phyloP scores from a whole-genome alignment of 2,113 vertebrate genomes.

The Halichoeres trimaculatus region DNA sequence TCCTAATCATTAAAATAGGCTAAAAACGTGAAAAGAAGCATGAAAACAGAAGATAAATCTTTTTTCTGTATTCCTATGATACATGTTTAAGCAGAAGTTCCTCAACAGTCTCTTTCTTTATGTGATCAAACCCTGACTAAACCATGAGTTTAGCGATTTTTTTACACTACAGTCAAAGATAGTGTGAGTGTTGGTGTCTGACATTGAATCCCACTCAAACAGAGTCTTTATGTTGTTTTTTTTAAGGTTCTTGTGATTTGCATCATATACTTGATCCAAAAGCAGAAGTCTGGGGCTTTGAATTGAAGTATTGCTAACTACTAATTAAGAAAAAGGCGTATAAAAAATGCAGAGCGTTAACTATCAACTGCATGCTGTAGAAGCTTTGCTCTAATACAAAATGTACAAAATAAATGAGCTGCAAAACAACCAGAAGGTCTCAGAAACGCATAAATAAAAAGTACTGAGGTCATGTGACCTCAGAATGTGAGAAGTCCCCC shows the following conservation, averaged over 20 bases:
- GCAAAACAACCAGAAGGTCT: slow-evolving; percentile 77
- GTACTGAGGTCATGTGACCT: slow-evolving; percentile 82
- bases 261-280: slow-evolving; percentile 59
- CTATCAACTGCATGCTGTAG: slow-evolving; percentile 80
- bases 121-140: neutral
- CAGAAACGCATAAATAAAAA: slow-evolving; percentile 81
- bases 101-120: neutral
- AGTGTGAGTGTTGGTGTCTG: slow-evolving; percentile 3
- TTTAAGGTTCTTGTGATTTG: slow-evolving; percentile 59
- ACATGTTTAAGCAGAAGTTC: too few relatives aligned
- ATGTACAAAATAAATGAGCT: slow-evolving; percentile 84
- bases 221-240: slow-evolving; percentile 3
- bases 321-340: slow-evolving; percentile 76
- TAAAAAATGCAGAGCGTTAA: slow-evolving; percentile 85
- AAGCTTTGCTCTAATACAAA: slow-evolving; percentile 86
- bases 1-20: too few relatives aligned
- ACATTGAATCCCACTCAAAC: slow-evolving; percentile 57
- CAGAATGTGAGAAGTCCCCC: slow-evolving; percentile 41
- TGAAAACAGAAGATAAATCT: too few relatives aligned
- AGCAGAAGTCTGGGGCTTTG: slow-evolving; percentile 54
- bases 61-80: too few relatives aligned
- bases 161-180: slow-evolving; percentile 17
- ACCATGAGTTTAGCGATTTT: slow-evolving; percentile 19
- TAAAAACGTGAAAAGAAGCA: too few relatives aligned
- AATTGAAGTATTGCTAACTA: slow-evolving; percentile 76